Evolutionary conservation across 2,888 invertebrate species (phyloP).

Genomic region (Ceramica pisi): DNA sequence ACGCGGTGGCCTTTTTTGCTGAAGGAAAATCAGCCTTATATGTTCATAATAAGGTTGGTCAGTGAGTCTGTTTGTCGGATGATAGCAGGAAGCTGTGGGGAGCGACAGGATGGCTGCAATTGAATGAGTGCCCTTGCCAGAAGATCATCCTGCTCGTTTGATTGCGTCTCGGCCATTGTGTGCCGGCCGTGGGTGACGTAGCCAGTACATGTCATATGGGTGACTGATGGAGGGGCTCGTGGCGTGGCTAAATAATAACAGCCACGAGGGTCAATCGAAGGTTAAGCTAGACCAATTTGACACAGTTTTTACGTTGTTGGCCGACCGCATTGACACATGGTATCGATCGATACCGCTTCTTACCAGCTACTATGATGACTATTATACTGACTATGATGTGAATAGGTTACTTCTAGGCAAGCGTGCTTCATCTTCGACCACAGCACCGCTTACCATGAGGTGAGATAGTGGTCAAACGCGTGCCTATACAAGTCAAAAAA

Average conservation of each 20-base stretch:
- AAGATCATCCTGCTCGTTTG: slow-evolving; percentile 79
- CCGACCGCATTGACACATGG: too few relatives aligned
- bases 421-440: too few relatives aligned
- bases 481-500: too few relatives aligned
- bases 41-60: slow-evolving; percentile 54
- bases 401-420: too few relatives aligned
- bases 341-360: too few relatives aligned
- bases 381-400: too few relatives aligned
- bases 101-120: slow-evolving; percentile 85
- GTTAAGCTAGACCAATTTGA: neutral
- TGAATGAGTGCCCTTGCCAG: slow-evolving; percentile 84
- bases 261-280: neutral
- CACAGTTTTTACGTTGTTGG: neutral
- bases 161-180: slow-evolving; percentile 59
- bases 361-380: too few relatives aligned
- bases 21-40: slow-evolving; percentile 63
- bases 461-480: too few relatives aligned
- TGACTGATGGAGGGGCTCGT: slow-evolving; percentile 1
- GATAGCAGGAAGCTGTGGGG: slow-evolving; percentile 78
- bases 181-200: slow-evolving; percentile 58
- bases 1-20: slow-evolving; percentile 51
- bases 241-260: neutral
- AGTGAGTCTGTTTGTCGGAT: slow-evolving; percentile 27
- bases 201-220: slow-evolving; percentile 4
- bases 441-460: too few relatives aligned